A percentile compares a stretch with the other conserved stretches of the same genome.
Evolutionary conservation across 2,888 invertebrate genomes (phyloP).

Genomic region (Mythimna loreyi): DNA sequence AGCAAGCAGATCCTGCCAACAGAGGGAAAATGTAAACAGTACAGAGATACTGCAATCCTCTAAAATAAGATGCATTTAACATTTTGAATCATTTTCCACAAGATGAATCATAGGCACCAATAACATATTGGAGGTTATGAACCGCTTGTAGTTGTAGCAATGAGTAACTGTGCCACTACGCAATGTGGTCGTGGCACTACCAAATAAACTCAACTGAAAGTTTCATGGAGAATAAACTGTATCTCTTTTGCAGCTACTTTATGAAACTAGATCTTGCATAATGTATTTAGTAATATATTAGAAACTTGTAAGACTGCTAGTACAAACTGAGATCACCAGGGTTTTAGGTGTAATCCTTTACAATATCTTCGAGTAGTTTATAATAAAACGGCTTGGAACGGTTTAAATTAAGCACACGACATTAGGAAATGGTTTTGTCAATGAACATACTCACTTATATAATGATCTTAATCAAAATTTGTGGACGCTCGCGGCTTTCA

Average conservation of each 20-base stretch:
- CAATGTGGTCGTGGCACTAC: not conserved
- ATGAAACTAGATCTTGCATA: not conserved
- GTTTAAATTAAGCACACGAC: no score
- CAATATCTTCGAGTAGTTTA: not conserved
- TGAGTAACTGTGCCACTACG: not conserved
- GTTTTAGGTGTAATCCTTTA: not conserved
- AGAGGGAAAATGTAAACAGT: constrained; percentile 29
- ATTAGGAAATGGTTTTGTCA: no score
- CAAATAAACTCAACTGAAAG: not conserved
- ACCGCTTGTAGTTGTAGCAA: not conserved
- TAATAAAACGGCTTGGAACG: not conserved
- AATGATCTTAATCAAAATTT: not conserved
- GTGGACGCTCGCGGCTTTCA: not conserved
- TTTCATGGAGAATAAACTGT: not conserved
- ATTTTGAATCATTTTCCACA: constrained; percentile 4
- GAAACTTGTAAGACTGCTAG: not conserved
- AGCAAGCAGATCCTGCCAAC: constrained; percentile 32
- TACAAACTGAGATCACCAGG: not conserved
- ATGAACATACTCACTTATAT: no score
- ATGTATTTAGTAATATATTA: not conserved
- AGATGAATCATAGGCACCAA: constrained; percentile 8
- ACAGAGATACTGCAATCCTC: constrained; percentile 7
- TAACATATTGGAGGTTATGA: constrained; percentile 8
- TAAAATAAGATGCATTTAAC: constrained; percentile 25
- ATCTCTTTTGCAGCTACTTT: not conserved